Percentiles rank a stretch among this genome's conserved stretches.
Evolutionary conservation across 2,113 vertebrate genomes (phyloP).

Genomic region (Equus quagga): DNA sequence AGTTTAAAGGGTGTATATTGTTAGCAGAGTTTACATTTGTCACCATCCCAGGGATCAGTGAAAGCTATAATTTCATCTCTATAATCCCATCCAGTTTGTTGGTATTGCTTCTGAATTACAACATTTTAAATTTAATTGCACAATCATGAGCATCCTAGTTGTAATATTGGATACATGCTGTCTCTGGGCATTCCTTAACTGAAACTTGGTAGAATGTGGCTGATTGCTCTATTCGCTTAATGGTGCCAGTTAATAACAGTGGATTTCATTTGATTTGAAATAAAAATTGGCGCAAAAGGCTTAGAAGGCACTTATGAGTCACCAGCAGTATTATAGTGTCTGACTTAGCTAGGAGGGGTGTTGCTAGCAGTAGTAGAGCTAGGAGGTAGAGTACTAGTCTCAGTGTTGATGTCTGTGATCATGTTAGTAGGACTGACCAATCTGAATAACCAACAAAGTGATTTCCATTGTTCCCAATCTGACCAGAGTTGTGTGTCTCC

Average conservation of each 20-base stretch:
- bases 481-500: background rate
- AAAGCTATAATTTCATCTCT: background rate
- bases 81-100: background rate
- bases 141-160: background rate
- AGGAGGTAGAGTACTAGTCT: background rate
- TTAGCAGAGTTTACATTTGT: background rate
- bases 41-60: background rate
- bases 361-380: background rate
- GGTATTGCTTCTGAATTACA: background rate
- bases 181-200: background rate
- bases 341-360: background rate
- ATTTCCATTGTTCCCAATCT: background rate
- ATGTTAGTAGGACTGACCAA: background rate
- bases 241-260: background rate
- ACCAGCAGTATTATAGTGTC: background rate
- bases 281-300: background rate
- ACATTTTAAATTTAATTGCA: background rate
- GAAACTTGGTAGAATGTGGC: background rate
- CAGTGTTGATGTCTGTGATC: background rate
- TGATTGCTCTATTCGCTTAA: background rate
- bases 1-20: background rate
- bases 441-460: background rate
- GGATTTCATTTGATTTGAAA: background rate
- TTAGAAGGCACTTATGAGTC: background rate
- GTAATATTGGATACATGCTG: background rate